Evolutionary conservation across 2,113 vertebrate species (phyloP).

Genomic region (Eulacestoma nigropectus): DNA sequence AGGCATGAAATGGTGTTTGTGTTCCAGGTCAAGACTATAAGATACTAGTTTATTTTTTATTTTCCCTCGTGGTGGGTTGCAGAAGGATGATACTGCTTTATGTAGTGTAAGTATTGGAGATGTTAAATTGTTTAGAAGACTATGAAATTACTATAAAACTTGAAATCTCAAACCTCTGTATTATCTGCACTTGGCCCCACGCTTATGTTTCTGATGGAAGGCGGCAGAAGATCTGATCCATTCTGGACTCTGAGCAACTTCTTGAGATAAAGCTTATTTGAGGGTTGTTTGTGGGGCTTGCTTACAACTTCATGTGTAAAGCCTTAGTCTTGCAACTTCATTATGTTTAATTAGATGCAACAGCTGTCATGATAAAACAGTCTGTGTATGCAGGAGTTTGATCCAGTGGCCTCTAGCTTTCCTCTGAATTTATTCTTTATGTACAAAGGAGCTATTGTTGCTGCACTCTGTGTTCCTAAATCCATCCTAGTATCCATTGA

Average conservation of each 20-base stretch:
- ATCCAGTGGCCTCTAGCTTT: background rate
- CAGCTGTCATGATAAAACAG: constrained; percentile 6
- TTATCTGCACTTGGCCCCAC: background rate
- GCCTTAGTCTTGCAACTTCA: background rate
- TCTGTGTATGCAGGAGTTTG: background rate
- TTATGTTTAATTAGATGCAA: constrained; percentile 30
- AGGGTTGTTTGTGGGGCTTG: background rate
- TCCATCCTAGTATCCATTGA: background rate
- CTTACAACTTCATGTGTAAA: background rate
- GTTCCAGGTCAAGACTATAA: background rate
- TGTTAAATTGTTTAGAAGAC: background rate
- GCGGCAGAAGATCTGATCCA: background rate
- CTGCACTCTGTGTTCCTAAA: background rate
- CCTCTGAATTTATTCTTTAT: background rate
- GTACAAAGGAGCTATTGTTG: constrained; percentile 13
- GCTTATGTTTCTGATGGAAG: background rate
- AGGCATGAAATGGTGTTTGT: background rate
- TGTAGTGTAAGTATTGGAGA: background rate
- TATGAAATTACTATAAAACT: background rate
- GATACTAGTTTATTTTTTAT: background rate
- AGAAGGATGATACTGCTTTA: background rate
- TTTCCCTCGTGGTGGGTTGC: background rate
- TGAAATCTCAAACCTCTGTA: background rate
- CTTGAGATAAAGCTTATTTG: background rate
- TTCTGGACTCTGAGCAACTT: background rate